These are phyloP conservation scores for Rhegmatorhina hoffmannsi DNA, from an alignment of 2,113 vertebrate species.

Conservation along the genomic window DNA sequence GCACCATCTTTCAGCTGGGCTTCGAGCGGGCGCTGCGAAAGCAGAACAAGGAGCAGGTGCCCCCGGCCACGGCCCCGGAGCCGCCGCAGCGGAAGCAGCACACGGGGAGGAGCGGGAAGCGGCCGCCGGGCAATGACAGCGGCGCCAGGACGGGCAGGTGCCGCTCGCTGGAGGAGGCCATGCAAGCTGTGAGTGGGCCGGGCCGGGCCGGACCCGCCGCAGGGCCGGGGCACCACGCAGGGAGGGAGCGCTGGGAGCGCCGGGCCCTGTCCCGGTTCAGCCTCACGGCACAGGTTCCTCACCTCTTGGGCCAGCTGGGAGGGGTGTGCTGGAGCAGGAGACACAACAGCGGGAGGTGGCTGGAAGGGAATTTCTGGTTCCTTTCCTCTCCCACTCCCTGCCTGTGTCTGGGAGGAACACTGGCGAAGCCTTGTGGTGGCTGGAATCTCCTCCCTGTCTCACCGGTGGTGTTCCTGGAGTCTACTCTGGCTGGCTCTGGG, in stretches of 20 bases:
- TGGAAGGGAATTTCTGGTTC: background rate
- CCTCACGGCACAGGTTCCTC: accelerated
- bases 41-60: slow-evolving; percentile 95
- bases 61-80: slow-evolving; percentile 72
- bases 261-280: accelerated
- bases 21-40: slow-evolving; percentile 85
- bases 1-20: slow-evolving; percentile 81
- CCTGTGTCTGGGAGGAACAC: background rate
- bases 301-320: accelerated
- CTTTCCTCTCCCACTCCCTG: background rate
- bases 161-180: slow-evolving; percentile 86
- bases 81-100: slow-evolving; percentile 70
- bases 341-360: accelerated
- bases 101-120: slow-evolving; percentile 53
- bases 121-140: background rate
- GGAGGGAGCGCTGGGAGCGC: accelerated
- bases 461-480: accelerated
- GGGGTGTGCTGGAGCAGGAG: background rate
- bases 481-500: accelerated
- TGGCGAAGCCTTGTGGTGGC: accelerated
- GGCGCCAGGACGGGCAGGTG: slow-evolving; percentile 15
- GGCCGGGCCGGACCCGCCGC: accelerated
- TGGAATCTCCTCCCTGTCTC: background rate
- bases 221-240: accelerated
- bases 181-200: slow-evolving; percentile 84